Evolutionary conservation across 2,888 invertebrate genomes (phyloP), one percentile per base, ranked within the genome.

Genomic region (Lingula anatina): DNA sequence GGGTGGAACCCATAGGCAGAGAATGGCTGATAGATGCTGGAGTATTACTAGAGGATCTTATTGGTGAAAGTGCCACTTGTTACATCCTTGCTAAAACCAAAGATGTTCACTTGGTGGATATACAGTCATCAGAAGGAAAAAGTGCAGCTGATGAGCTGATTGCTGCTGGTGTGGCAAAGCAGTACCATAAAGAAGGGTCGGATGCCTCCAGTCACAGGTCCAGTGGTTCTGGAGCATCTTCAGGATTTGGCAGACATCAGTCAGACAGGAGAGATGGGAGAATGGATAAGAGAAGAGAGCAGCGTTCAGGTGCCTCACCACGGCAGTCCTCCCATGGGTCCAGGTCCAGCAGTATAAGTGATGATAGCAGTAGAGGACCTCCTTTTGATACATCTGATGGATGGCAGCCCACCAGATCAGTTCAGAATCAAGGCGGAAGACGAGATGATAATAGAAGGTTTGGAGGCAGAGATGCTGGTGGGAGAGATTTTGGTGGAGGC

Each of bases 1-100:
- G 57, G 23, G 47, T 66, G 43, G 50, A 54, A 9, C 58, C 65
- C 9, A 35, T 53, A n/a, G 51, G 54, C 25, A 53, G 43, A 31
- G 9, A 9, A 15, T 31, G 31, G 31, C 31, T 15, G 9, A 31
- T 31, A 9, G 15, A 15, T 12, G 31, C 31, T 31, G 31, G 9
- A 15, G 15, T 15, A 31, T 12, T 31, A 9, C 9, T 31, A 12
- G 31, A 31, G 31, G 31, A 31, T 15, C 31, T 31, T 12, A 15
- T 15, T 15, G 15, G 9, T 15, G 15, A 31, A 15, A 15, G 31
- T 9, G 15, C 9, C 31, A 12, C 15, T 15, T 31, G 31, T 15
- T 12, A 31, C 9, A 12, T 31, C 31, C 31, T 31, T 12, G 31
- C 31, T 31, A 9, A 31, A 31, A 9, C 9, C 15, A 31, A 31